These are phyloP conservation scores for Lithophane leautieri DNA, from an alignment of 2,888 invertebrate species.

Conservation along the genomic window DNA sequence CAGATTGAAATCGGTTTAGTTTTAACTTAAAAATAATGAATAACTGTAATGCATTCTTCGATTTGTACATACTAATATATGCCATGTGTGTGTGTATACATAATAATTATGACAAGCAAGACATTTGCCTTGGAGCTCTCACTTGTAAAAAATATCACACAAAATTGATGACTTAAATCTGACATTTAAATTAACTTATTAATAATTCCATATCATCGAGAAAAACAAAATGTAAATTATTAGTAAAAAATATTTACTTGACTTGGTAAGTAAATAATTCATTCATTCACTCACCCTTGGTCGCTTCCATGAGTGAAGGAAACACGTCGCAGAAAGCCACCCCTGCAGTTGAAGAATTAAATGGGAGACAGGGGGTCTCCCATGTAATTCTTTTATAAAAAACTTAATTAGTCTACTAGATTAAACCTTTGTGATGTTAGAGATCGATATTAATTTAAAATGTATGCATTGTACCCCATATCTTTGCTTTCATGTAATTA, in stretches of 20 bases:
- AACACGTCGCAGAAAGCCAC: background rate
- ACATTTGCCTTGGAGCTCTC: background rate
- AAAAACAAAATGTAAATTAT: background rate
- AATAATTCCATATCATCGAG: too few species aligned
- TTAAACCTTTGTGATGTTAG: background rate
- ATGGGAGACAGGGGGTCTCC: too few species aligned
- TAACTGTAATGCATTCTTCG: background rate
- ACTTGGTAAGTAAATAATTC: background rate
- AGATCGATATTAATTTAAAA: background rate
- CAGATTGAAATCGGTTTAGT: too few species aligned
- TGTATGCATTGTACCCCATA: background rate
- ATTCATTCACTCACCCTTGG: background rate
- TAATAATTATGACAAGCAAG: background rate
- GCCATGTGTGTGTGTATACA: too few species aligned
- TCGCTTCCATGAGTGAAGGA: too few species aligned
- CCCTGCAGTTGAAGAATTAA: too few species aligned
- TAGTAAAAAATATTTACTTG: too few species aligned
- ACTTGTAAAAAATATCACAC: background rate
- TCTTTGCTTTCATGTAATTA: background rate
- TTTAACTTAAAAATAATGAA: background rate
- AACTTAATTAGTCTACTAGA: conserved; percentile 6
- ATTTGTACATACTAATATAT: background rate
- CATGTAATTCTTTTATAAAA: background rate
- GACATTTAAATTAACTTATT: too few species aligned
- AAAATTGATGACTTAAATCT: too few species aligned